Conservation (phyloP, 2,888 invertebrate species). For the Rotaria magnacalcarata region DNA sequence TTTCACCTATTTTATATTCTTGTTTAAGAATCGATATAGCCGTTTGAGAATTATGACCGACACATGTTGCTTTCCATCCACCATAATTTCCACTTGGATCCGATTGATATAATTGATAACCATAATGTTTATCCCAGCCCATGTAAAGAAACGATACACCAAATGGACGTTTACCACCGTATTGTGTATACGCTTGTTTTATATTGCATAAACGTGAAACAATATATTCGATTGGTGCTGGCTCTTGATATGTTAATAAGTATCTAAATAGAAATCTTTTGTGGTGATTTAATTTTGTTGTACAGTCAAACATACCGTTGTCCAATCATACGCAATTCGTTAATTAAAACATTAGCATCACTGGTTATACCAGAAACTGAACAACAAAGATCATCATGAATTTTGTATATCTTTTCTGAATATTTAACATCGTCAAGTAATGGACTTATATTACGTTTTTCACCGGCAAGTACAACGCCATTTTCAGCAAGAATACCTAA, state of each 20-base stretch:
- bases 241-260: constrained; percentile 85
- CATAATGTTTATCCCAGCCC: constrained; percentile 99
- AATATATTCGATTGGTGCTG: constrained; percentile 94
- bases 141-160: constrained; percentile 97
- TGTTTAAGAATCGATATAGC: constrained; percentile 96
- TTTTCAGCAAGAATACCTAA: constrained; percentile 81
- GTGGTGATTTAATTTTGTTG: too few species aligned
- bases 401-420: constrained; percentile 95
- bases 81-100: constrained; percentile 98
- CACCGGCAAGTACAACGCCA: constrained; percentile 94
- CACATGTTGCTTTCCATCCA: constrained; percentile 99
- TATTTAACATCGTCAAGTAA: constrained; percentile 90
- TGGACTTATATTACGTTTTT: constrained; percentile 92
- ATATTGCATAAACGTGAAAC: constrained; percentile 96
- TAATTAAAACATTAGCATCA: constrained; percentile 95
- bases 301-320: constrained; percentile 66
- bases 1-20: constrained; percentile 90
- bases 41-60: constrained; percentile 78
- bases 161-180: constrained; percentile 96
- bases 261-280: constrained; percentile 61
- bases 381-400: constrained; percentile 95
- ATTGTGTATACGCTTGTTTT: constrained; percentile 98
- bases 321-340: constrained; percentile 85
- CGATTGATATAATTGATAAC: constrained; percentile 92
- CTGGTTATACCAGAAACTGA: constrained; percentile 98